These are phyloP conservation scores for Trichonephila clavipes DNA, from an alignment of 1,140 invertebrate species.

Conservation along the genomic window DNA sequence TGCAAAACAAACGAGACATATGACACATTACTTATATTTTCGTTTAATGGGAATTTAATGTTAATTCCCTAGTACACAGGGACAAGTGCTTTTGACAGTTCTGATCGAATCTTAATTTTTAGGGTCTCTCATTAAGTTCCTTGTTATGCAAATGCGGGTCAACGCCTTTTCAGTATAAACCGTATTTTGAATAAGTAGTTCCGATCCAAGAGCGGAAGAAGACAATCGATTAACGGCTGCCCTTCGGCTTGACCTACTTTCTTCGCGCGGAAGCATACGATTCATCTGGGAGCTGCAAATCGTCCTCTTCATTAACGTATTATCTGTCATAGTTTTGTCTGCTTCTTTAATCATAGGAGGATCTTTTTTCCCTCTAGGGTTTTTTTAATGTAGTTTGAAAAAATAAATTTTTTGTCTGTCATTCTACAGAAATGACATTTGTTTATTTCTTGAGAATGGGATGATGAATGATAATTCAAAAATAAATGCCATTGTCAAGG, in stretches of 20 bases:
- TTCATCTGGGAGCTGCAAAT: conserved; percentile 51
- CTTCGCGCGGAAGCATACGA: conserved; percentile 32
- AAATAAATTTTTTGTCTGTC: neutral
- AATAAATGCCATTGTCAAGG: neutral
- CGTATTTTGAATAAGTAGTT: neutral
- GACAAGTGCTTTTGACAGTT: conserved; percentile 15
- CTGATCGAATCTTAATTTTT: too few relatives aligned
- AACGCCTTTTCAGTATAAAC: conserved; percentile 53
- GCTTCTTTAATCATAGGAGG: neutral
- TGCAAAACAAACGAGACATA: neutral
- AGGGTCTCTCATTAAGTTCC: conserved; percentile 22
- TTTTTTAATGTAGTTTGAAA: neutral
- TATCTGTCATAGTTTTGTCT: conserved; percentile 27
- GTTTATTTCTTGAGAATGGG: neutral
- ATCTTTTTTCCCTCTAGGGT: neutral
- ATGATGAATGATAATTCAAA: conserved; percentile 22
- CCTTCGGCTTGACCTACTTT: conserved; percentile 51
- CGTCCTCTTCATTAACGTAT: conserved; percentile 52
- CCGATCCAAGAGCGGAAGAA: conserved; percentile 23
- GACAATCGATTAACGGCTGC: conserved; percentile 50
- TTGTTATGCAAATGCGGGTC: conserved; percentile 47
- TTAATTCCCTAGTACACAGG: neutral
- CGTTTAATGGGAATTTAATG: neutral
- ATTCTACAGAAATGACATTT: neutral
- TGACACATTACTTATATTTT: neutral